A percentile compares a stretch with the other conserved stretches of the same genome.
Evolutionary conservation across 2,797 vertebrate genomes (phyloP).

Genomic region (Potorous gilbertii): DNA sequence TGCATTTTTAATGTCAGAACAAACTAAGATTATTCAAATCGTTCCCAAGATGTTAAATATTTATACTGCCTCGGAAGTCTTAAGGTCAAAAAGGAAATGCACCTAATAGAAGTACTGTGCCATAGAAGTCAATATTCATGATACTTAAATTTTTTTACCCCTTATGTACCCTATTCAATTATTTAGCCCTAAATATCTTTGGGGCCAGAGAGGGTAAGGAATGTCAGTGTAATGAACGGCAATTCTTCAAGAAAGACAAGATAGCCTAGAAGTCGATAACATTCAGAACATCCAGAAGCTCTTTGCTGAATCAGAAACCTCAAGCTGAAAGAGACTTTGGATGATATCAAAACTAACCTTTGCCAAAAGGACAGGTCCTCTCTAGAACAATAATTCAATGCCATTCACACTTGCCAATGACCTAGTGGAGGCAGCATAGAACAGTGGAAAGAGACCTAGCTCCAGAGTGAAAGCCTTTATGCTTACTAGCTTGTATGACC

Average conservation of each 20-base stretch:
- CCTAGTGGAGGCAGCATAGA: neutral
- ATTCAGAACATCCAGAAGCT: neutral
- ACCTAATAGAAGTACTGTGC: constrained; percentile 73
- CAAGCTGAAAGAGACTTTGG: neutral
- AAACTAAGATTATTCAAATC: constrained; percentile 80
- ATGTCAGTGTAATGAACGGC: neutral
- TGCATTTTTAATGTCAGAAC: constrained; percentile 81
- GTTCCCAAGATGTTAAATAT: constrained; percentile 81
- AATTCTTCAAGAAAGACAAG: neutral
- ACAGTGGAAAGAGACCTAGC: neutral
- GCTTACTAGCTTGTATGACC: neutral
- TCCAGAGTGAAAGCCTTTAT: neutral
- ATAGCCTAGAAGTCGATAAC: neutral
- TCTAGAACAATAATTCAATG: neutral
- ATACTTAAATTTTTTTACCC: constrained; percentile 52
- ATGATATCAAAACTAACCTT: neutral
- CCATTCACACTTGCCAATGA: neutral
- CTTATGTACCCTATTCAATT: constrained; percentile 66
- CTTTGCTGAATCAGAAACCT: neutral
- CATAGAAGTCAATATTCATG: constrained; percentile 22
- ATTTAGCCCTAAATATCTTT: constrained; percentile 68
- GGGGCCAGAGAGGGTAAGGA: constrained; percentile 4
- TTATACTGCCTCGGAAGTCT: constrained; percentile 78
- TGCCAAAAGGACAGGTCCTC: neutral
- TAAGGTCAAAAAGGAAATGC: constrained; percentile 79